Evolutionary conservation across 2,797 vertebrate species (phyloP).

Genomic region (Myotis planiceps): DNA sequence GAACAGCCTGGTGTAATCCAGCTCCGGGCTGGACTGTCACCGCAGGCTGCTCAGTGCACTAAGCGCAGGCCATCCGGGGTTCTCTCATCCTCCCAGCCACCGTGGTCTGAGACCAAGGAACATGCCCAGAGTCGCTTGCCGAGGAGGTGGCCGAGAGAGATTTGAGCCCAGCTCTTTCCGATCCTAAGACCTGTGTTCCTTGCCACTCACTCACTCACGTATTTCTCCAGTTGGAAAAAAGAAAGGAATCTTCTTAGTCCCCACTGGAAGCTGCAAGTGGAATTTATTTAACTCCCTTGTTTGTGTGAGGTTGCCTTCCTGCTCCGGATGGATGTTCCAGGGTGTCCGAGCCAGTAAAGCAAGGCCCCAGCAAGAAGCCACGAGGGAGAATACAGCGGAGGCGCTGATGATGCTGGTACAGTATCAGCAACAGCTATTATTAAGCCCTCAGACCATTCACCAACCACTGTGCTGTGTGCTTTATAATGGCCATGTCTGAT

Average conservation of each 20-base stretch:
- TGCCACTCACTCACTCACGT: background rate
- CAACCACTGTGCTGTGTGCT: background rate
- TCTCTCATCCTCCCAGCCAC: background rate
- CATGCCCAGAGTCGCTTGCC: background rate
- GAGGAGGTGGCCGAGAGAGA: background rate
- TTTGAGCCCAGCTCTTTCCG: background rate
- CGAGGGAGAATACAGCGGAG: background rate
- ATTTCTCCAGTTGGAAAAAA: background rate
- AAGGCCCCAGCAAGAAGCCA: background rate
- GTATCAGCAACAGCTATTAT: background rate
- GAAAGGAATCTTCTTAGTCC: background rate
- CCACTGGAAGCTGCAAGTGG: background rate
- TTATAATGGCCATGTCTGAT: background rate
- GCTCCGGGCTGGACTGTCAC: background rate
- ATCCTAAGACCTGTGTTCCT: background rate
- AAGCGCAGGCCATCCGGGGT: fast-evolving
- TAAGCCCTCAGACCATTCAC: background rate
- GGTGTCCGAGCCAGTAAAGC: background rate
- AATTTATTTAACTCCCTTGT: background rate
- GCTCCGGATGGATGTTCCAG: background rate
- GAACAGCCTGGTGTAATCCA: background rate
- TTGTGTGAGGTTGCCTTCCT: background rate
- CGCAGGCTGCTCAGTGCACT: background rate
- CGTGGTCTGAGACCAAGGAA: background rate
- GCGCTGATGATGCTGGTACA: no score